Evolutionary conservation across 2,797 vertebrate genomes (phyloP).

Genomic region (Lemur catta): DNA sequence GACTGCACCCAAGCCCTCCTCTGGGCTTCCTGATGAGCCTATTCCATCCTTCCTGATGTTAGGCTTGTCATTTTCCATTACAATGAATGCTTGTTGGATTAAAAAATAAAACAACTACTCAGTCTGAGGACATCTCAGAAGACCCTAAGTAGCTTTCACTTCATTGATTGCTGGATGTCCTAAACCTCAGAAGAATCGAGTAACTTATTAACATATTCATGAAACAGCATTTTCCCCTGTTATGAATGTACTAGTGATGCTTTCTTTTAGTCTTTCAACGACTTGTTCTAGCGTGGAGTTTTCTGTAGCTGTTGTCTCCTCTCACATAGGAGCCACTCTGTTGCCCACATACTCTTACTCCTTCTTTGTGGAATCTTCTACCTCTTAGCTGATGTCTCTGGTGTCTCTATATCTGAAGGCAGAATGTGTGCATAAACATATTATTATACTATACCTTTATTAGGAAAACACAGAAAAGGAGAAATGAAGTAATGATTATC

Average conservation of each 20-base stretch:
- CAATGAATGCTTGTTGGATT: not conserved
- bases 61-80: not conserved
- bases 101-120: conserved; percentile 19
- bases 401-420: not conserved
- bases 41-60: not conserved
- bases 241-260: not conserved
- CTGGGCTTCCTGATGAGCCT: not conserved
- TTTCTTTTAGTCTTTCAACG: not conserved
- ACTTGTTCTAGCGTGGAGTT: not conserved
- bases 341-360: not conserved
- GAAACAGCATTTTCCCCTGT: not conserved
- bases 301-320: not conserved
- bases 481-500: not conserved
- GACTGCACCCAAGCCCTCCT: not conserved
- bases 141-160: conserved; percentile 6
- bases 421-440: not conserved
- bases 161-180: not conserved
- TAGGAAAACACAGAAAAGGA: not conserved
- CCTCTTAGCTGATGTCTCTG: not conserved
- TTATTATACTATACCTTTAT: not conserved
- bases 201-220: not conserved
- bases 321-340: not conserved
- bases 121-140: not conserved
- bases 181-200: conserved; percentile 1
- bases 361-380: not conserved